Evolutionary conservation across 2,888 invertebrate species (phyloP).

Genomic region (Pyrrhosoma nymphula): DNA sequence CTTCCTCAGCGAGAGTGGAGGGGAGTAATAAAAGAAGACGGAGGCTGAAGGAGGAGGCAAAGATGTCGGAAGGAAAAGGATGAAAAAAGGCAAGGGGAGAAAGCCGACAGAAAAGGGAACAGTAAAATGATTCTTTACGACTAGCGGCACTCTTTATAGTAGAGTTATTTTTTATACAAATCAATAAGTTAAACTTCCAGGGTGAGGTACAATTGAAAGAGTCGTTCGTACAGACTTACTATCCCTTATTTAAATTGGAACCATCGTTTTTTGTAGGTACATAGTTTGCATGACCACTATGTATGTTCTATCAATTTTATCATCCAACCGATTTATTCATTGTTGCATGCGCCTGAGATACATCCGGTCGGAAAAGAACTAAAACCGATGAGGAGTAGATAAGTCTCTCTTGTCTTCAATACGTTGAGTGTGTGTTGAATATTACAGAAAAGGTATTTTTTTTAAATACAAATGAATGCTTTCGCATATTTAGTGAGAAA

Average conservation of each 20-base stretch:
- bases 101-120: not conserved
- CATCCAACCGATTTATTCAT: too few species aligned
- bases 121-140: constrained; percentile 45
- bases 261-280: not conserved
- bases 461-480: too few species aligned
- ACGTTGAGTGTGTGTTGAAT: too few species aligned
- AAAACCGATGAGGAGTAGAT: too few species aligned
- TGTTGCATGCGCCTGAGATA: too few species aligned
- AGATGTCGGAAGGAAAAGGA: not conserved
- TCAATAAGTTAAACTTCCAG: not conserved
- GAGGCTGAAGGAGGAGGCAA: not conserved
- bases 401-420: too few species aligned
- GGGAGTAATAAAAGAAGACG: not conserved
- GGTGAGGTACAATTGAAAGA: not conserved
- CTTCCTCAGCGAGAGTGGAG: not conserved
- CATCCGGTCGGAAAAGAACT: too few species aligned
- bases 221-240: not conserved
- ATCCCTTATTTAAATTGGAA: not conserved
- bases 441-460: too few species aligned
- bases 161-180: not conserved
- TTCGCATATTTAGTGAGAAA: too few species aligned
- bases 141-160: not conserved
- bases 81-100: not conserved
- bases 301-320: not conserved
- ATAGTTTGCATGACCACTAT: not conserved